Evolutionary conservation across 1,140 invertebrate species (phyloP), one percentile per base, ranked within the genome.

Genomic region (Apis florea): DNA sequence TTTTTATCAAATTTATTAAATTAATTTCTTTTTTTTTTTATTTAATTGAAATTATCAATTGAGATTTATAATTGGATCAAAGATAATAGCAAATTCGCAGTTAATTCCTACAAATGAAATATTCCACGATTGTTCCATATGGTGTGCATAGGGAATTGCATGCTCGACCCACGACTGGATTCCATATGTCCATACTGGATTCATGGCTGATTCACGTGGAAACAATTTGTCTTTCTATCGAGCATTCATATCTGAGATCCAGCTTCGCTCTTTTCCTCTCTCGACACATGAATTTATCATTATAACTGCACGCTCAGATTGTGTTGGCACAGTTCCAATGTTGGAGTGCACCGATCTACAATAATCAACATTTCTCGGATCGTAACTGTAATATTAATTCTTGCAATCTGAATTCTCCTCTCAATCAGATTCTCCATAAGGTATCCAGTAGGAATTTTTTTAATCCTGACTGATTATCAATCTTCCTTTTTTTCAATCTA

Each of bases 181-280:
- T 53, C 68, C 68, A 26, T 40, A 53, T 26, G 68, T 53, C 68
- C 47, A 40, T 53, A 69, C 19, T 69, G 47, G 21, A 51, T 53
- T 70, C 68, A 53, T 17, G 49, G 49, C 49, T 70, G 68, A 70
- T 53, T 70, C 68, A 70, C 68, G 68, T 26, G n/a, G 47, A 70
- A 70, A 70, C 49, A 70, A 70, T 70, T 70, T 70, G 47, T 70
- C 68, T 53, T 70, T 11, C 47, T 70, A 70, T 70, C 49, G 68
- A 6, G 10, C 24, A 53, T 53, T 70, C 49, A 26, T 53, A 70
- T 70, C 67, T 53, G 47, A 51, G 67, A 53, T 69, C 68, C 24
- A 51, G 68, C 68, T 53, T 53, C 49, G 17, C 15, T 51, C 49
- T 70, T 70, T 70, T 19, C 15, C 68, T 40, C 49, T n/a, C 4